phyloP scores from a whole-genome alignment of 2,888 invertebrate genomes.

The Drosophila stalkeri region DNA sequence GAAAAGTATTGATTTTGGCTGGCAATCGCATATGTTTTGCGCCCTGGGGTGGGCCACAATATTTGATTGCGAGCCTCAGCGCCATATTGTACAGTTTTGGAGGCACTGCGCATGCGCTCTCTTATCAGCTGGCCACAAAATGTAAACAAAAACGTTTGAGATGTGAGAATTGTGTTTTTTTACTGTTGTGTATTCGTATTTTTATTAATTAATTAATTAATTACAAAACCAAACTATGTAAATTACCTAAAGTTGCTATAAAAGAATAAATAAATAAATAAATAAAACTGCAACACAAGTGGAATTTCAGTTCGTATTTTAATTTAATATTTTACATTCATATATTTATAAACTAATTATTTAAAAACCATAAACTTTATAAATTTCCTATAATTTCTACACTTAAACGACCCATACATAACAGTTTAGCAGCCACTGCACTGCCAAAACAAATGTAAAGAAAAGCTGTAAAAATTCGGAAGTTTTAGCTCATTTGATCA shows the following conservation, averaged over 20 bases:
- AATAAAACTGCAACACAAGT: too few relatives aligned
- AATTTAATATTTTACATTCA: too few relatives aligned
- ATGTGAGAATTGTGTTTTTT: background rate
- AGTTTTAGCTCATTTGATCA: conserved; percentile 30
- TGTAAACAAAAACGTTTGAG: conserved; percentile 44
- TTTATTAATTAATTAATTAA: background rate
- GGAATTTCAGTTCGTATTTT: too few relatives aligned
- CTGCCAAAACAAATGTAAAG: background rate
- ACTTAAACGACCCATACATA: background rate
- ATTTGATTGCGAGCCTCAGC: conserved; percentile 14
- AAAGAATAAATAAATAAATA: too few relatives aligned
- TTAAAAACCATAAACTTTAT: too few relatives aligned
- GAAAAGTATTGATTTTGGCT: conserved; percentile 77
- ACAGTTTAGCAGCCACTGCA: background rate
- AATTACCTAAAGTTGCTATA: background rate
- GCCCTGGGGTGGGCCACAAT: conserved; percentile 38
- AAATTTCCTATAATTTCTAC: too few relatives aligned
- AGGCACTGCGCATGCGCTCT: conserved; percentile 69
- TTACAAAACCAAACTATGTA: background rate
- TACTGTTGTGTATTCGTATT: background rate
- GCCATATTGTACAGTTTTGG: conserved; percentile 57
- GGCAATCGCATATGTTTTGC: conserved; percentile 69
- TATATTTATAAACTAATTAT: too few relatives aligned
- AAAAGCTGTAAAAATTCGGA: background rate
- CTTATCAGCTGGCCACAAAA: conserved; percentile 63